These are phyloP conservation scores for Lagorchestes hirsutus DNA, from an alignment of 2,797 vertebrate species.

Conservation along the genomic window DNA sequence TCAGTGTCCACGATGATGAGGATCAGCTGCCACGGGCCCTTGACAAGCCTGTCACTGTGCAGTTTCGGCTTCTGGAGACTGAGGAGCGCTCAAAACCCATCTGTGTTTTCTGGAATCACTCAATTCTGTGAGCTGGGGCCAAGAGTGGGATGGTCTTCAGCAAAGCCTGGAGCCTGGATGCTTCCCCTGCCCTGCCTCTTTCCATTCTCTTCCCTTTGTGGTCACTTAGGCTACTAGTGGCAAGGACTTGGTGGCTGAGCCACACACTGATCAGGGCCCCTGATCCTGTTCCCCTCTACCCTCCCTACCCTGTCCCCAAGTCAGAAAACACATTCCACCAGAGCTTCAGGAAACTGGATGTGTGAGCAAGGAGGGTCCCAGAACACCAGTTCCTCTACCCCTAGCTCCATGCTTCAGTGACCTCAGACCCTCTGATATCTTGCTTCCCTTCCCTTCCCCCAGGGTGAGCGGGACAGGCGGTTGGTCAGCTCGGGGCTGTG, in stretches of 20 bases:
- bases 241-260: too few species aligned
- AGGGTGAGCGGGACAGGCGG: slow-evolving; percentile 89
- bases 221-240: background rate
- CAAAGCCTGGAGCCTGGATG: background rate
- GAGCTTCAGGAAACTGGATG: background rate
- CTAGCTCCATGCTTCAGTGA: background rate
- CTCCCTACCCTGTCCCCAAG: background rate
- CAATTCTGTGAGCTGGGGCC: slow-evolving; percentile 90
- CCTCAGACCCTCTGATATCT: background rate
- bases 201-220: background rate
- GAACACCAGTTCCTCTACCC: background rate
- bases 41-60: slow-evolving; percentile 94
- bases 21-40: slow-evolving; percentile 87
- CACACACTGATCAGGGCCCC: background rate
- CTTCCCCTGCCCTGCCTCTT: background rate
- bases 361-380: background rate
- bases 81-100: slow-evolving; percentile 97
- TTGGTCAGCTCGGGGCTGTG: slow-evolving; percentile 96
- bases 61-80: slow-evolving; percentile 94
- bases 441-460: slow-evolving; percentile 26
- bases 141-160: background rate
- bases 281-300: background rate
- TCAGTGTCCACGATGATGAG: slow-evolving; percentile 92
- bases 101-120: slow-evolving; percentile 99
- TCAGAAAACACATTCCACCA: background rate